Base-by-base conservation (phyloP, 2,113 vertebrate genomes). In the Lasiurus cinereus region DNA sequence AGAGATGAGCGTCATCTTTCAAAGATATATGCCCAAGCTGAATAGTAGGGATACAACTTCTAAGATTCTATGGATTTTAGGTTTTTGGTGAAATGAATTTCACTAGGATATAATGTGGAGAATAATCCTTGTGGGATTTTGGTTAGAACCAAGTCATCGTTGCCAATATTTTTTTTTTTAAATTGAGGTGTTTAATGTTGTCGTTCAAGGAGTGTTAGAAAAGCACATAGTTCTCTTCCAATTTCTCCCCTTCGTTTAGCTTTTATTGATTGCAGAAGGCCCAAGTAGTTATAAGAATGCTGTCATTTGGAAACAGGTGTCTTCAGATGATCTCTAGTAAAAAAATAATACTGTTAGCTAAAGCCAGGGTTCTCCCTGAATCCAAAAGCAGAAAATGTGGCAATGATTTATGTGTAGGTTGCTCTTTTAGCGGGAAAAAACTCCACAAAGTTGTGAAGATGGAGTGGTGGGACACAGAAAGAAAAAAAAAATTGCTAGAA, bases 51-150 rank as follows among this genome's bases (percentile, higher is more conserved):
- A 13, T 64, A 54, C 46, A 14, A 27, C 4, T 39, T 94, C 50
- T 83, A 46, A 64, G 48, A 39, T 33, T 83, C 52, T 59, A 24
- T 50, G 22, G 33, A 48, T 73, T 88, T 31, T 90, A 93, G 84
- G 6, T 94, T 72, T 10, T 11, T 86, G 64, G 11, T 69, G 16
- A 93, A 92, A 72, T 93, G 36, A 92, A 56, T 88, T 94, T 88
- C 33, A 64, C 15, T 66, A 48, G 54, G 7, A 48, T 43, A 92
- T 2, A 69, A 10, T 72, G 6, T 80, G 90, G 56, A 79, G 70
- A 85, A 83, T 84, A 95, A 90, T 62, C 92, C 29, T 80, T 67
- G 1, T 1, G 72, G 29, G 19, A 2, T 59, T 90, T 83, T 54
- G 87, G 16, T 74, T 91, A 82, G 39, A 80, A 22, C 2, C 22